These are phyloP conservation scores for Macropodus opercularis DNA, from an alignment of 2,797 vertebrate genomes.

Conservation along the genomic window DNA sequence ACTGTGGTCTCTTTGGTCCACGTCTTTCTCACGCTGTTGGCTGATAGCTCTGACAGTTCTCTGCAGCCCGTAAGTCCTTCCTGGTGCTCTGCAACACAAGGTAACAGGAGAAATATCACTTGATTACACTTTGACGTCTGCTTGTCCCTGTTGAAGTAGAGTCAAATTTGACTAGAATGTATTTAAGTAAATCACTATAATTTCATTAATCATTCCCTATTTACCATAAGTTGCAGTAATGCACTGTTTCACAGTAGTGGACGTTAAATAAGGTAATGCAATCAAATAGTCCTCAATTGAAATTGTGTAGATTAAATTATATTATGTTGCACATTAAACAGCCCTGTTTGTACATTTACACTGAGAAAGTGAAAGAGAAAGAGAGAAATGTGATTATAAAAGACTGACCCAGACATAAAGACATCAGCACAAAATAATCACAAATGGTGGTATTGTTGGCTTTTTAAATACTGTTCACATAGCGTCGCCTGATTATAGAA, in stretches of 20 bases:
- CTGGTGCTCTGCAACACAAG: conserved; percentile 81
- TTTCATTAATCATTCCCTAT: neutral
- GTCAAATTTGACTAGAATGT: neutral
- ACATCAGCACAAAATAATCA: conserved; percentile 2
- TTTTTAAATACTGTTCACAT: conserved; percentile 48
- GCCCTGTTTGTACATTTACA: neutral
- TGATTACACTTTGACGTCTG: conserved; percentile 1
- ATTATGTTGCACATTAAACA: neutral
- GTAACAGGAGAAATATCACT: conserved; percentile 25
- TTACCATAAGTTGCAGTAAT: neutral
- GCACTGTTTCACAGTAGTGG: neutral
- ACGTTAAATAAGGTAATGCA: neutral
- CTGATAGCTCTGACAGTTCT: conserved; percentile 77
- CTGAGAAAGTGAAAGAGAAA: neutral
- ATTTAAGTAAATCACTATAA: neutral
- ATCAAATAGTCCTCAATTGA: too few relatives aligned
- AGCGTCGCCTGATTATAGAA: conserved; percentile 49
- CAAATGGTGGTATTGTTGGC: conserved; percentile 14
- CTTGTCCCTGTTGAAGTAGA: neutral
- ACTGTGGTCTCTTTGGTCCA: conserved; percentile 72
- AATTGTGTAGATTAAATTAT: neutral
- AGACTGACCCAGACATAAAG: conserved; percentile 6
- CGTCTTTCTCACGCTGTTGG: conserved; percentile 74
- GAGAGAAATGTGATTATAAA: neutral
- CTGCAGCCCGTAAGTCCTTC: conserved; percentile 81